These are phyloP conservation scores for Neoaliturus tenellus DNA, from an alignment of 2,888 invertebrate species.

Conservation along the genomic window DNA sequence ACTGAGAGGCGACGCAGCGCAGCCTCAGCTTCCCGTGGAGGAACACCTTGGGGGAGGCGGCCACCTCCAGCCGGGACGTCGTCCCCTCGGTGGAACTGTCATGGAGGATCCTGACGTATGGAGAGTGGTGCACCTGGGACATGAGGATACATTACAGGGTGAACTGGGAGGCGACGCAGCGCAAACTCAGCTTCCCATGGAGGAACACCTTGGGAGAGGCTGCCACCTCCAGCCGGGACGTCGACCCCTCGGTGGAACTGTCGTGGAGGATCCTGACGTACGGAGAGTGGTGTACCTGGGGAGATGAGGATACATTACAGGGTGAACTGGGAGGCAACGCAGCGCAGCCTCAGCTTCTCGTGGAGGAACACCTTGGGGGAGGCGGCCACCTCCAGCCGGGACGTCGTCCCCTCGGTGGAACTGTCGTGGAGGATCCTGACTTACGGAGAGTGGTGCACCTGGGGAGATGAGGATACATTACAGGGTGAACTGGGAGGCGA, in stretches of 20 bases:
- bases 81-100: conserved; percentile 29
- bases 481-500: conserved; percentile 67
- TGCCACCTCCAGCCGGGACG: conserved; percentile 63
- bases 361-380: conserved; percentile 63
- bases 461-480: conserved; percentile 66
- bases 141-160: conserved; percentile 66
- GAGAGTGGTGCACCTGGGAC: not conserved
- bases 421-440: not conserved
- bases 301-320: conserved; percentile 66
- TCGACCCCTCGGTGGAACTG: conserved; percentile 27
- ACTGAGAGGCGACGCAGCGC: conserved; percentile 68
- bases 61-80: conserved; percentile 62
- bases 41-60: conserved; percentile 63
- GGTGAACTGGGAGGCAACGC: conserved; percentile 67
- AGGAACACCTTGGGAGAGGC: conserved; percentile 63
- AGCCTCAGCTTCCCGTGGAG: conserved; percentile 66
- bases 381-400: conserved; percentile 64
- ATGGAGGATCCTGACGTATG: not conserved
- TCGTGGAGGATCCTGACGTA: not conserved
- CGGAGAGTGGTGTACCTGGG: not conserved
- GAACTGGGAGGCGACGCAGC: conserved; percentile 68
- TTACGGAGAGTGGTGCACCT: not conserved
- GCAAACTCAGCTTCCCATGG: conserved; percentile 66
- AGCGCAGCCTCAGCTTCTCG: conserved; percentile 66
- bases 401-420: conserved; percentile 30